Conservation (phyloP, 2,797 vertebrate species). For the Halcyon chelicuti region DNA sequence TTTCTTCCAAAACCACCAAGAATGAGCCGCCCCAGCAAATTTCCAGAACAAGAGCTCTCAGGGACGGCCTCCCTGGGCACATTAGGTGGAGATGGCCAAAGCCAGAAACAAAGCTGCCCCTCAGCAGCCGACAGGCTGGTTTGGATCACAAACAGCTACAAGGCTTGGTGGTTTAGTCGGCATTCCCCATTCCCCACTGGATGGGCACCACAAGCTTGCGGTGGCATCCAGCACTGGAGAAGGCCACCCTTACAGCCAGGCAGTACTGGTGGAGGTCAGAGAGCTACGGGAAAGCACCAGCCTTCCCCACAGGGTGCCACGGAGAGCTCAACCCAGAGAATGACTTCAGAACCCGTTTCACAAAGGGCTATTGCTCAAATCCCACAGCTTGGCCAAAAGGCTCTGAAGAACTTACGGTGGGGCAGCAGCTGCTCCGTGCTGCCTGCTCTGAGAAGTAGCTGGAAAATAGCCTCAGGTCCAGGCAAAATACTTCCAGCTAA, state of each 20-base stretch:
- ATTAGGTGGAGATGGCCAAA: background rate
- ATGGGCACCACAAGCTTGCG: background rate
- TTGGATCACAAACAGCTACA: background rate
- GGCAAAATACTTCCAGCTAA: background rate
- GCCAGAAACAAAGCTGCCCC: background rate
- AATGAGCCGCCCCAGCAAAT: background rate
- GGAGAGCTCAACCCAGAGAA: background rate
- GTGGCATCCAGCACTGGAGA: background rate
- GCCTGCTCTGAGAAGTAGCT: background rate
- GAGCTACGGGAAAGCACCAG: background rate
- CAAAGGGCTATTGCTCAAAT: background rate
- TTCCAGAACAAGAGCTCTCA: background rate
- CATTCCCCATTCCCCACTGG: background rate
- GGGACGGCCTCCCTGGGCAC: background rate
- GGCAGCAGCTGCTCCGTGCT: background rate
- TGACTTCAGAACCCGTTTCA: background rate
- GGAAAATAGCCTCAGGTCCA: background rate
- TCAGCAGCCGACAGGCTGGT: background rate
- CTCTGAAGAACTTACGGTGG: background rate
- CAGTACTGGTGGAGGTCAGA: background rate
- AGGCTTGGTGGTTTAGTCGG: background rate
- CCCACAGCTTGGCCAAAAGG: background rate
- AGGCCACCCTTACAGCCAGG: background rate
- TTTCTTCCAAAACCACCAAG: background rate
- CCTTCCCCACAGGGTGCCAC: fast-evolving